Evolutionary conservation across 1,140 invertebrate genomes (phyloP), one percentile per base, ranked within the genome.

Genomic region (Sitophilus oryzae): DNA sequence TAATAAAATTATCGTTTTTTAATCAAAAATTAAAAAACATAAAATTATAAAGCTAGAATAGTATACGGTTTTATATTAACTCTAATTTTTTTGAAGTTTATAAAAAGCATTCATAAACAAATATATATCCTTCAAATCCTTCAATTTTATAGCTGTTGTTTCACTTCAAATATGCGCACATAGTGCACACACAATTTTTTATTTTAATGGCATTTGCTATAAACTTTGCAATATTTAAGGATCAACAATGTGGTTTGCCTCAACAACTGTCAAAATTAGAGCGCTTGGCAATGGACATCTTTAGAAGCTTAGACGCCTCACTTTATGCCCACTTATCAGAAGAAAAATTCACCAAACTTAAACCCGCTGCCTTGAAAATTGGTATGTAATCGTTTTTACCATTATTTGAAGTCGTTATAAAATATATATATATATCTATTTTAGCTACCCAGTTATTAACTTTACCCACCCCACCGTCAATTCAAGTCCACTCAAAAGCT

Each of bases 401-500:
- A 46, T 10, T 46, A 34, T 15, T 30, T 30, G 34, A 15, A 1
- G 18, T n/a, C 1, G 16, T 34, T 25, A 30, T 14, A n/a, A n/a
- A 14, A 14, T 6, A 46, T 14, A 21, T 34, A n/a, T 20, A 20
- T 45, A 14, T 23, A 5, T 18, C 23, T 42, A 22, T 52, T 41
- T 37, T 36, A 14, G 88, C 89, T 0, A 89, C 89, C 0, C 74
- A 78, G 30, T 72, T 97, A n/a, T 70, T 96, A 2, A 88, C 88
- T 40, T 72, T 94, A 43, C 91, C 92, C 9, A 89, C 88, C 20
- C 85, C 89, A 0, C 77, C 83, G 22, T 79, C 79, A 18, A 82
- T 94, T 16, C 89, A 93, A 67, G 80, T 85, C 14, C 81, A 88
- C 30, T 83, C 84, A 0, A 87, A 86, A 54, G 85, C 85, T 20